A percentile compares a stretch with the other conserved stretches of the same genome.
Conservation (phyloP, 2,888 invertebrate species). For the Plagodis pulveraria region DNA sequence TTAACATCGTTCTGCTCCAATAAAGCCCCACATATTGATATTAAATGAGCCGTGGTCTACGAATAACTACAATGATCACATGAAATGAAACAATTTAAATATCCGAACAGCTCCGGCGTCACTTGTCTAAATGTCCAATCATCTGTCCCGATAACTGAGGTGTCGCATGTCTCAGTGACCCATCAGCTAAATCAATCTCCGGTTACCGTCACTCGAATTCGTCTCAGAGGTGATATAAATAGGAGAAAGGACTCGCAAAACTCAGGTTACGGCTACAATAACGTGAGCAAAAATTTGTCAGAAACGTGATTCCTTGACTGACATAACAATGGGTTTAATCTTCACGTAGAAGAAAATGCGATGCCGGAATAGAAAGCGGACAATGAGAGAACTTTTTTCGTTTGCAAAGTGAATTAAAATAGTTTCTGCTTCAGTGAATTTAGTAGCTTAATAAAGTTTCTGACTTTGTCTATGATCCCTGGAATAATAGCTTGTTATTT, state of each 20-base stretch:
- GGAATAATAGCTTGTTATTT: slow-evolving; percentile 13
- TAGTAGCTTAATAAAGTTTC: slow-evolving; percentile 24
- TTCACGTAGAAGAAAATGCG: slow-evolving; percentile 66
- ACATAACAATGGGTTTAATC: slow-evolving; percentile 78
- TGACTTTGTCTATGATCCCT: slow-evolving; percentile 21
- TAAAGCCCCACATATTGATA: neutral
- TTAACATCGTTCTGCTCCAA: too few relatives aligned
- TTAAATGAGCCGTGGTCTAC: neutral
- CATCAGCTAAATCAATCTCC: slow-evolving; percentile 60
- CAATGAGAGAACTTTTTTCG: slow-evolving; percentile 33
- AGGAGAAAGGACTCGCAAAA: slow-evolving; percentile 59
- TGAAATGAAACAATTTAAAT: slow-evolving; percentile 7
- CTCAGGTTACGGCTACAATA: slow-evolving; percentile 68
- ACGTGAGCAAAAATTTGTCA: slow-evolving; percentile 68
- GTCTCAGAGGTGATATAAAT: slow-evolving; percentile 68
- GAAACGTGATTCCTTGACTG: slow-evolving; percentile 75
- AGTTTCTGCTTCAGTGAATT: slow-evolving; percentile 24
- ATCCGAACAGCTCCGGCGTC: slow-evolving; percentile 7
- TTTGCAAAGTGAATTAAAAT: slow-evolving; percentile 29
- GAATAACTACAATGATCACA: slow-evolving; percentile 4
- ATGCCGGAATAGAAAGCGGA: slow-evolving; percentile 53
- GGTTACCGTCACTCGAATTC: slow-evolving; percentile 65
- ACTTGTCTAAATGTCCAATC: slow-evolving; percentile 25
- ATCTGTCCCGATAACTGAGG: slow-evolving; percentile 23
- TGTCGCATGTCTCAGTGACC: slow-evolving; percentile 51